phyloP scores from a whole-genome alignment of 2,888 invertebrate species.

The Tribolium freemani region DNA sequence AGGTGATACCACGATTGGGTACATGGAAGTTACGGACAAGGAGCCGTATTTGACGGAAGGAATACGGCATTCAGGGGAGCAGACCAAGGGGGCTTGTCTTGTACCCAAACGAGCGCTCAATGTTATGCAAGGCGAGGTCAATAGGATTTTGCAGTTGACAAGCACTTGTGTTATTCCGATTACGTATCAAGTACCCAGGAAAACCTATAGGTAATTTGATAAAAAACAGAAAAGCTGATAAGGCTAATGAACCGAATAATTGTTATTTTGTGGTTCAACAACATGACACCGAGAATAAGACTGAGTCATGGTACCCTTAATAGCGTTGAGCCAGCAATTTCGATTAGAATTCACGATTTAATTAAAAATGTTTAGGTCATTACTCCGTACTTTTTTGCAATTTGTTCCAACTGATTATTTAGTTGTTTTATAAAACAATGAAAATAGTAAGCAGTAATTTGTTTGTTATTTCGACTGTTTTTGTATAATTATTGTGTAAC shows the following conservation, averaged over 20 bases:
- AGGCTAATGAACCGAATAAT: too few relatives aligned
- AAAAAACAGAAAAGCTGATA: neutral
- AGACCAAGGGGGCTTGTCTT: conserved; percentile 93
- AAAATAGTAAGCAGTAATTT: too few relatives aligned
- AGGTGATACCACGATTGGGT: conserved; percentile 90
- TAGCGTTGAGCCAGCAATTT: too few relatives aligned
- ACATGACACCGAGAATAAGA: too few relatives aligned
- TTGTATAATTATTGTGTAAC: too few relatives aligned
- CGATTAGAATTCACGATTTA: too few relatives aligned
- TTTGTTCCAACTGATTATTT: neutral
- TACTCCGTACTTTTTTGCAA: neutral
- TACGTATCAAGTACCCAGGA: conserved; percentile 82
- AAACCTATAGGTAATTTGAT: conserved; percentile 64
- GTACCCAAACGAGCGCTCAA: conserved; percentile 92
- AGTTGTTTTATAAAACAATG: too few relatives aligned
- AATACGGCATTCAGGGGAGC: conserved; percentile 90
- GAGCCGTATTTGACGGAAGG: conserved; percentile 94
- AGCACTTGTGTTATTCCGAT: conserved; percentile 91
- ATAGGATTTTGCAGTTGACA: conserved; percentile 89
- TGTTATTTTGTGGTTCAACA: too few relatives aligned
- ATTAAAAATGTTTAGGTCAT: neutral
- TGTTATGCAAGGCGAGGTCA: conserved; percentile 98
- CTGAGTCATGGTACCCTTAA: too few relatives aligned
- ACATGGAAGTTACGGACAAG: conserved; percentile 90
- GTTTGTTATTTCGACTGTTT: too few relatives aligned